phyloP scores from a whole-genome alignment of 2,888 invertebrate genomes.

The Thyatira batis region DNA sequence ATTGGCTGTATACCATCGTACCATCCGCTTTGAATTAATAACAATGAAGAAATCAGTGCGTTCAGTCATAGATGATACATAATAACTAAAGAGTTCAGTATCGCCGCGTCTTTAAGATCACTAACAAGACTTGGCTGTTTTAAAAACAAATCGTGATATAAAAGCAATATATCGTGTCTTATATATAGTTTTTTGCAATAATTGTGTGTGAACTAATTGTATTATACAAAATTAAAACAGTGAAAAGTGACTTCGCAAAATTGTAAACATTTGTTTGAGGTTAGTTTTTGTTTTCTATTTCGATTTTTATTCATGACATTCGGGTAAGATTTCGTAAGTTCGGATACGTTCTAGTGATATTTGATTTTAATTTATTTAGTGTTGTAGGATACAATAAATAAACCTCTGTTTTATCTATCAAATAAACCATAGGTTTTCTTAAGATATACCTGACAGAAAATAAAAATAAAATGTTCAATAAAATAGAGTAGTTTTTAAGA shows the following conservation, averaged over 20 bases:
- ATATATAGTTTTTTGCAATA: not conserved
- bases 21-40: slow-evolving; percentile 42
- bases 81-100: not conserved
- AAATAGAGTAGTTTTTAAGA: no score
- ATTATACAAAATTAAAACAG: not conserved
- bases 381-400: no score
- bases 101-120: slow-evolving; percentile 5
- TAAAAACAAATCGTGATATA: not conserved
- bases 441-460: no score
- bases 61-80: no score
- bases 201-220: not conserved
- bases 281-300: slow-evolving; percentile 39
- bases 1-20: slow-evolving; percentile 44
- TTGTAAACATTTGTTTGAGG: slow-evolving; percentile 23
- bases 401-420: no score
- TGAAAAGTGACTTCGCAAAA: slow-evolving; percentile 7
- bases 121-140: slow-evolving; percentile 10
- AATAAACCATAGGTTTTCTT: no score
- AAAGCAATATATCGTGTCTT: not conserved
- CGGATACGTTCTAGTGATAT: no score
- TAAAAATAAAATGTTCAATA: no score
- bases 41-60: slow-evolving; percentile 7
- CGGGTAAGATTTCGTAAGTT: no score
- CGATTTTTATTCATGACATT: not conserved
- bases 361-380: no score